phyloP scores from a whole-genome alignment of 2,888 invertebrate species.

The Eueremaeus valkanovi region DNA sequence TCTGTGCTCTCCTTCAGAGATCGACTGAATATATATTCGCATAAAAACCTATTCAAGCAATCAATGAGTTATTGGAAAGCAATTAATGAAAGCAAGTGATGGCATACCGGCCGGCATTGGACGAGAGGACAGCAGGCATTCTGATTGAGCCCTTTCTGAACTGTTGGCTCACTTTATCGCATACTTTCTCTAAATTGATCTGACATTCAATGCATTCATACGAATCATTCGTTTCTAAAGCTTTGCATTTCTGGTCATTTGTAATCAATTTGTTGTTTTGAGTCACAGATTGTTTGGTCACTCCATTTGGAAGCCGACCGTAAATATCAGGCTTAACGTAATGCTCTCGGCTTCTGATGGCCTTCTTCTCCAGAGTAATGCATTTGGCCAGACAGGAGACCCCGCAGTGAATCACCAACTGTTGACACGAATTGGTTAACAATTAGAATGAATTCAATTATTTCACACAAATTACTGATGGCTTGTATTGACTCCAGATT shows the following conservation, averaged over 20 bases:
- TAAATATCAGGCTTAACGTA: slow-evolving; percentile 34
- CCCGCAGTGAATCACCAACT: slow-evolving; percentile 41
- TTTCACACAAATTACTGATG: slow-evolving; percentile 8
- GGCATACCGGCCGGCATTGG: slow-evolving; percentile 36
- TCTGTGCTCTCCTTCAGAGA: slow-evolving; percentile 20
- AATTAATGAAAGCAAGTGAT: background rate
- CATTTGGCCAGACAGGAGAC: slow-evolving; percentile 34
- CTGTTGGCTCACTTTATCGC: slow-evolving; percentile 23
- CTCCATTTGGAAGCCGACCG: slow-evolving; percentile 11
- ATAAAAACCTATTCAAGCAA: slow-evolving; percentile 23
- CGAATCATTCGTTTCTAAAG: background rate
- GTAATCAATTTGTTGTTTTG: background rate
- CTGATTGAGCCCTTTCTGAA: background rate
- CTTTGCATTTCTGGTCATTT: background rate
- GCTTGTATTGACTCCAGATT: slow-evolving; percentile 37
- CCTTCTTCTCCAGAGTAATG: slow-evolving; percentile 30
- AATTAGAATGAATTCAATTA: background rate
- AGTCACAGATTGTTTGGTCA: no score
- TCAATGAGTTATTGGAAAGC: background rate
- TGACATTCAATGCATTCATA: background rate
- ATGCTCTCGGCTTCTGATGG: no score
- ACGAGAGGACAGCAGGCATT: slow-evolving; percentile 20
- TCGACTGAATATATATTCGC: slow-evolving; percentile 37
- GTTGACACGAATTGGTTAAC: no score
- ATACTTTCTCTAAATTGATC: slow-evolving; percentile 27